Percentiles rank a stretch among this genome's conserved stretches.
phyloP scores from a whole-genome alignment of 2,888 invertebrate species.

The Palloptera scutellata region DNA sequence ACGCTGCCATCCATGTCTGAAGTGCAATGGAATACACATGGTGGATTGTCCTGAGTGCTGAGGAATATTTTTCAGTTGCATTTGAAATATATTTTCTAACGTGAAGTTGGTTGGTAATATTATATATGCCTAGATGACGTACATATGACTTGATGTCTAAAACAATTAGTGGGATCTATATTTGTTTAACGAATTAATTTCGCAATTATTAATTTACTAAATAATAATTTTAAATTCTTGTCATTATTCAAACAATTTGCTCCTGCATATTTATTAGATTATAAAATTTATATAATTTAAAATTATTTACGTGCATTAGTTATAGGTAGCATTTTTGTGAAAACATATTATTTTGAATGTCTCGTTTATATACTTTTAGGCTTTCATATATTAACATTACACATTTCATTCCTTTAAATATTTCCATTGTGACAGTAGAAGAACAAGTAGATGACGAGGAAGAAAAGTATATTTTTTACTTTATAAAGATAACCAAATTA shows the following conservation, averaged over 20 bases:
- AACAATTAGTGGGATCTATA: constrained; percentile 11
- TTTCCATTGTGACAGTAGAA: too few species aligned
- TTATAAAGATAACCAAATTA: too few species aligned
- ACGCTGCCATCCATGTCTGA: constrained; percentile 67
- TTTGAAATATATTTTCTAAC: constrained; percentile 42
- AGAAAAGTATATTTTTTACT: too few species aligned
- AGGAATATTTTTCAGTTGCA: constrained; percentile 45
- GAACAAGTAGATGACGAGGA: too few species aligned
- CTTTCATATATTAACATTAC: too few species aligned
- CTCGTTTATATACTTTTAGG: too few species aligned
- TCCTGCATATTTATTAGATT: not conserved
- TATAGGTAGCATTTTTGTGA: too few species aligned
- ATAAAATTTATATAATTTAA: not conserved
- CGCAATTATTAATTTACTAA: not conserved
- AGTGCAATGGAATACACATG: constrained; percentile 70
- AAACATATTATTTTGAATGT: too few species aligned
- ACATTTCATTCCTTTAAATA: too few species aligned
- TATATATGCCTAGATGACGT: constrained; percentile 28
- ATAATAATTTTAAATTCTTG: constrained; percentile 1
- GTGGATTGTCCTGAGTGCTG: constrained; percentile 57
- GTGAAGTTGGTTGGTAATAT: constrained; percentile 17
- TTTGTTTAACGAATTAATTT: constrained; percentile 20
- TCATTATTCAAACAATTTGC: not conserved
- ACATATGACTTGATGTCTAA: constrained; percentile 13
- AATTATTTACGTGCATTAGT: too few species aligned